phyloP scores from a whole-genome alignment of 2,113 vertebrate species.

The Ptychochromis oligacanthus region DNA sequence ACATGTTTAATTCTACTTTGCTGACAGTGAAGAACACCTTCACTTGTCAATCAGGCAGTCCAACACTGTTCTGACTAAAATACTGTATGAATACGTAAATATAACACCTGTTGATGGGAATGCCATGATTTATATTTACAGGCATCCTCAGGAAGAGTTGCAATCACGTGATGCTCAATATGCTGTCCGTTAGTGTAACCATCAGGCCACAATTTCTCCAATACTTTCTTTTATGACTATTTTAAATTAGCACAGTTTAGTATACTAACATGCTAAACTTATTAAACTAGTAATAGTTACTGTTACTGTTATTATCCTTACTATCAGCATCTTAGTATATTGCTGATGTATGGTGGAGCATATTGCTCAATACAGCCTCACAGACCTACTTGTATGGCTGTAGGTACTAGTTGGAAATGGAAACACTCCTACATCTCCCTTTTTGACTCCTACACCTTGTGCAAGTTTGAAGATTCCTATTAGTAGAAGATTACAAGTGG shows the following conservation, averaged over 20 bases:
- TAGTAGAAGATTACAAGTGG: background rate
- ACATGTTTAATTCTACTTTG: background rate
- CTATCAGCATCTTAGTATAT: background rate
- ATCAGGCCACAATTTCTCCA: background rate
- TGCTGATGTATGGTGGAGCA: too few species aligned
- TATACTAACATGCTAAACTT: background rate
- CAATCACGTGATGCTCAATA: background rate
- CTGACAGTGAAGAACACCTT: background rate
- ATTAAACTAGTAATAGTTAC: background rate
- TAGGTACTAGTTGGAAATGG: background rate
- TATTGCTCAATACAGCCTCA: background rate
- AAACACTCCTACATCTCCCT: background rate
- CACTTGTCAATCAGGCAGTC: background rate
- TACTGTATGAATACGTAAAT: background rate
- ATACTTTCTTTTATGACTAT: background rate
- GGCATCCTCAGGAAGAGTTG: background rate
- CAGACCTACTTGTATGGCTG: background rate
- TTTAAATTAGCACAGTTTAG: background rate
- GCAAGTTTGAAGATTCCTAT: background rate
- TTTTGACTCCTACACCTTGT: background rate
- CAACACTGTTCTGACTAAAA: background rate
- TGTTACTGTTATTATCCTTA: background rate
- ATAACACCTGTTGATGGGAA: background rate
- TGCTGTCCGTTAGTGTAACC: background rate
- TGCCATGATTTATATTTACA: background rate